A percentile compares a stretch with the other conserved stretches of the same genome.
phyloP scores from a whole-genome alignment of 23 tunicate genomes.

The Ciona savignyi region DNA sequence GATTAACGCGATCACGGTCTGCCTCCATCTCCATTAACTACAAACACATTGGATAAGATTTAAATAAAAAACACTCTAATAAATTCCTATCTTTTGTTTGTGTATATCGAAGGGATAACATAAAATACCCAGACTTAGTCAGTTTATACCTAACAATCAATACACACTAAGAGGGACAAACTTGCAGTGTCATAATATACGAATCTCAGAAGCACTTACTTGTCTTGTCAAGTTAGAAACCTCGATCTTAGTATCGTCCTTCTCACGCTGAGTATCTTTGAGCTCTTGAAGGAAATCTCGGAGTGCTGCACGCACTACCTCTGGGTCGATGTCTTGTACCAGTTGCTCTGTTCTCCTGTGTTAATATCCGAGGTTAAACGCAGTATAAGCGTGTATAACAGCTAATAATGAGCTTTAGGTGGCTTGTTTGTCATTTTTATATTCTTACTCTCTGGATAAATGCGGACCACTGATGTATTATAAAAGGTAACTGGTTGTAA shows the following conservation, averaged over 20 bases:
- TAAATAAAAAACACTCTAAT: not conserved
- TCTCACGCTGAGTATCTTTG: conserved; percentile 95
- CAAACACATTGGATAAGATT: not conserved
- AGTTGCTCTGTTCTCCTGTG: conserved; percentile 85
- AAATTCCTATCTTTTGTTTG: not conserved
- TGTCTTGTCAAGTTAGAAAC: conserved; percentile 80
- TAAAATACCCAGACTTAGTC: not conserved
- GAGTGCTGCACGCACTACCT: conserved; percentile 92
- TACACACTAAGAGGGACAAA: not conserved
- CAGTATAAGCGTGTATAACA: too few relatives aligned
- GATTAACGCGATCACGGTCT: conserved; percentile 93
- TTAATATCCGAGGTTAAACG: too few relatives aligned
- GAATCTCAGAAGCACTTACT: conserved; percentile 17
- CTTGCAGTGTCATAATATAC: not conserved
- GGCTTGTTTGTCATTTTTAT: too few relatives aligned
- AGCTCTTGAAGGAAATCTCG: conserved; percentile 95
- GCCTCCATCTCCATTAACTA: conserved; percentile 98
- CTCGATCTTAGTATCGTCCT: conserved; percentile 88
- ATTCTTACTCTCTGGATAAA: not conserved
- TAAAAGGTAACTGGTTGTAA: not conserved
- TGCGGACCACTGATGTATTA: not conserved
- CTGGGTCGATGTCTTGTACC: conserved; percentile 96
- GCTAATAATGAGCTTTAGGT: too few relatives aligned
- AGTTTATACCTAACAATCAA: too few relatives aligned
- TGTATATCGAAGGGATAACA: not conserved